phyloP scores from a whole-genome alignment of 2,888 invertebrate species.

The Conistra vaccinii region DNA sequence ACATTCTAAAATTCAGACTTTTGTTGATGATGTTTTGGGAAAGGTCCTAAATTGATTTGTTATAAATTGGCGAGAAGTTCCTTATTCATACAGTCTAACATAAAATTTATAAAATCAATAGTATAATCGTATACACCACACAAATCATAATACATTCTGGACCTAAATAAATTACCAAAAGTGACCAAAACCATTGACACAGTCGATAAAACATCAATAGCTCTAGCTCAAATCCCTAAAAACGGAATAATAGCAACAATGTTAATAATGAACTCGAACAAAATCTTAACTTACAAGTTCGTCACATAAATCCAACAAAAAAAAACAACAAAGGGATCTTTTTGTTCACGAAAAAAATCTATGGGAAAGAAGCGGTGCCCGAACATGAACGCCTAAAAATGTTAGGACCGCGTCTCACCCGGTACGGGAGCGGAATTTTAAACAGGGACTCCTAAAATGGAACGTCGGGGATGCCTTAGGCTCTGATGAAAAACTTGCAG shows the following conservation, averaged over 20 bases:
- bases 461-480: conserved; percentile 77
- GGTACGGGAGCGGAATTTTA: conserved; percentile 87
- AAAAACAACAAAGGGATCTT: conserved; percentile 72
- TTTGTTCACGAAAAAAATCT: conserved; percentile 74
- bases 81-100: conserved; percentile 1
- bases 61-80: background rate
- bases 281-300: conserved; percentile 64
- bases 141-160: background rate
- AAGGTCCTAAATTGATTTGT: conserved; percentile 22
- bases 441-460: conserved; percentile 85
- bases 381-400: conserved; percentile 87
- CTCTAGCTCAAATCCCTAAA: conserved; percentile 31
- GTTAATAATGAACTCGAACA: conserved; percentile 65
- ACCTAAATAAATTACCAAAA: conserved; percentile 12
- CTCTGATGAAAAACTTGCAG: conserved; percentile 75
- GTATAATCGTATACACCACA: conserved; percentile 10
- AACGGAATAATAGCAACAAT: conserved; percentile 49
- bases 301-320: conserved; percentile 70
- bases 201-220: conserved; percentile 53
- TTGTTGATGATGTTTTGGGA: conserved; percentile 11
- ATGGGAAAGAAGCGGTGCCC: conserved; percentile 81
- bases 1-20: conserved; percentile 16
- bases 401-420: conserved; percentile 81
- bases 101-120: conserved; percentile 12
- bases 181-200: conserved; percentile 8